Percentiles rank a stretch among this genome's conserved stretches.
Evolutionary conservation across 2,113 vertebrate genomes (phyloP).

Genomic region (Diadophis punctatus): DNA sequence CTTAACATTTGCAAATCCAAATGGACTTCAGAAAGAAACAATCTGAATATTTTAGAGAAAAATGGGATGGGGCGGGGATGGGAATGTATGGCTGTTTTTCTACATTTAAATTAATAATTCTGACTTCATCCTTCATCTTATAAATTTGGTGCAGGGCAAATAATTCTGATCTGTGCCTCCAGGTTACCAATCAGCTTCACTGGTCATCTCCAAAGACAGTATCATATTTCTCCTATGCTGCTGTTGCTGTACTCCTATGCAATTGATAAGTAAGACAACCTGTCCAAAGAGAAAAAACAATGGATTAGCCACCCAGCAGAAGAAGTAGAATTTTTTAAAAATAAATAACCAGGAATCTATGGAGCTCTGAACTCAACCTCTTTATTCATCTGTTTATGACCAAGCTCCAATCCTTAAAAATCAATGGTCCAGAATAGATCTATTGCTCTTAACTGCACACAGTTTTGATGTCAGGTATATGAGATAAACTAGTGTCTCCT

Average conservation of each 20-base stretch:
- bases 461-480: neutral
- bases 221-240: neutral
- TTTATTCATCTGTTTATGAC: neutral
- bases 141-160: neutral
- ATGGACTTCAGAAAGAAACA: neutral
- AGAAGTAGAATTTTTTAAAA: neutral
- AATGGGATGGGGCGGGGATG: neutral
- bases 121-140: neutral
- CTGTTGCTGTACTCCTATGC: neutral
- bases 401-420: neutral
- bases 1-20: neutral
- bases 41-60: neutral
- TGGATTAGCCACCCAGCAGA: neutral
- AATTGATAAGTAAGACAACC: neutral
- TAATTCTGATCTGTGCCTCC: neutral
- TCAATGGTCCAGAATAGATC: neutral
- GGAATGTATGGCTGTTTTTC: neutral
- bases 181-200: neutral
- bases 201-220: neutral
- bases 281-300: neutral
- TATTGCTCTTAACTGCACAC: neutral
- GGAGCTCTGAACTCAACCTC: neutral
- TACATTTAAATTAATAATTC: neutral
- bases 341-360: neutral
- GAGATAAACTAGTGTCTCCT: neutral